Percentiles rank a stretch among this genome's conserved stretches.
phyloP scores from a whole-genome alignment of 2,113 vertebrate species.

The Chrysochloris asiatica region DNA sequence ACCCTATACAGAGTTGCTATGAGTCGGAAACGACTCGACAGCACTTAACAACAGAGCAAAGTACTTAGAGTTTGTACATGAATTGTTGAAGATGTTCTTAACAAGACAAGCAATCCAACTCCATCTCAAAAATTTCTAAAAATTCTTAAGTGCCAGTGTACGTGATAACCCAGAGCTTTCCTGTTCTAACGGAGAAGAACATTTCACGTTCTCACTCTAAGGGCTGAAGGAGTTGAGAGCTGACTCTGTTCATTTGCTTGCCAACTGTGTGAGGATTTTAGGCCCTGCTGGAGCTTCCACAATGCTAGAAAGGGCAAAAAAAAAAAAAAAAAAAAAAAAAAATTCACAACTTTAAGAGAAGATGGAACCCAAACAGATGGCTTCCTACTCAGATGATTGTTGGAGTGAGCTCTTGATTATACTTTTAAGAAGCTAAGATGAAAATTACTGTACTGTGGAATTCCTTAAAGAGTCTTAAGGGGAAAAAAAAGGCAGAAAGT shows the following conservation, averaged over 20 bases:
- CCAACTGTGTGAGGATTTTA: conserved; percentile 23
- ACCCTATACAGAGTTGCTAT: too few relatives aligned
- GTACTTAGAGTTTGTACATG: conserved; percentile 37
- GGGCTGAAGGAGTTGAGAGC: not conserved
- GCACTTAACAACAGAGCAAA: too few relatives aligned
- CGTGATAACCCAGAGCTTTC: conserved; percentile 9
- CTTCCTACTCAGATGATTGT: conserved; percentile 19
- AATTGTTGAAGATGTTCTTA: conserved; percentile 30
- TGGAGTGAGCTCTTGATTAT: conserved; percentile 13
- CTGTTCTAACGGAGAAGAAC: not conserved
- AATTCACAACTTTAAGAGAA: conserved; percentile 45
- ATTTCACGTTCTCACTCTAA: conserved; percentile 11
- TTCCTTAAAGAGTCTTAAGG: not conserved
- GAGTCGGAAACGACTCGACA: too few relatives aligned
- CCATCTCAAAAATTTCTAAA: conserved; percentile 45
- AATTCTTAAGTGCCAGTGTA: not conserved
- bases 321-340: too few relatives aligned
- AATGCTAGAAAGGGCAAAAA: conserved; percentile 2
- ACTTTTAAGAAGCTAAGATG: conserved; percentile 29
- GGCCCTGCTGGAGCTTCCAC: not conserved
- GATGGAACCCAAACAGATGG: conserved; percentile 49
- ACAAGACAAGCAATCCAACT: conserved; percentile 1
- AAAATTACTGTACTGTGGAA: conserved; percentile 29
- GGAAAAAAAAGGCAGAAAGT: not conserved
- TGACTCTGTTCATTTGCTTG: conserved; percentile 40